Evolutionary conservation across 2,888 invertebrate species (phyloP).

Genomic region (Saturnia pavonia): DNA sequence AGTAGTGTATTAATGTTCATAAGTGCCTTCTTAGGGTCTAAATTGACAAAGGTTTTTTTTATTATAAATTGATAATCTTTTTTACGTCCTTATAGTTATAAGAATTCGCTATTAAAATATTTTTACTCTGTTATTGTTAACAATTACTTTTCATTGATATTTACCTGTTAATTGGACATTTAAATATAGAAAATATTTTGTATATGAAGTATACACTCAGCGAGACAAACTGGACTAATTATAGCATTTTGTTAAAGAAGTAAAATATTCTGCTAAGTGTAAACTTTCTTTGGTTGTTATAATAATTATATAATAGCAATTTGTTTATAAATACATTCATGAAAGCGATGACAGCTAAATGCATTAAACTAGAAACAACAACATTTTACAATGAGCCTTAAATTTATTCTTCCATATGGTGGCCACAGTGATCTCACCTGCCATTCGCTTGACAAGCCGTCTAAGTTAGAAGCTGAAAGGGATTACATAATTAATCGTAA

Average conservation of each 20-base stretch:
- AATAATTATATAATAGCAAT: not conserved
- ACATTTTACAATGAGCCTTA: conserved; percentile 61
- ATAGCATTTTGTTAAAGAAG: no score
- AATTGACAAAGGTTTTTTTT: no score
- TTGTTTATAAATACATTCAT: conserved; percentile 9
- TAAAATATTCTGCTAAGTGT: not conserved
- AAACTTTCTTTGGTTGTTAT: not conserved
- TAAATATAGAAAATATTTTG: no score
- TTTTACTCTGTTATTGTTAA: no score
- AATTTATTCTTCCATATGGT: conserved; percentile 73
- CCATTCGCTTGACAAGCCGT: conserved; percentile 49
- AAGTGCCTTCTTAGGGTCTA: no score
- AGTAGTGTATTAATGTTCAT: no score
- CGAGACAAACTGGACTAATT: not conserved
- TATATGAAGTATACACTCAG: no score
- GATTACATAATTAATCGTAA: not conserved
- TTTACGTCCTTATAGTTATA: no score
- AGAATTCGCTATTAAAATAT: no score
- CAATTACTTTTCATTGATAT: no score
- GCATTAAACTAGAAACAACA: conserved; percentile 51
- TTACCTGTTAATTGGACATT: no score
- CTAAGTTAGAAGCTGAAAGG: conserved; percentile 32
- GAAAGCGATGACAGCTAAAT: conserved; percentile 48
- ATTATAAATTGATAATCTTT: no score
- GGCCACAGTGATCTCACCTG: conserved; percentile 77